These are phyloP conservation scores for Caenorhabditis sp. DNA, from an alignment of 2,888 invertebrate genomes.

Conservation along the genomic window DNA sequence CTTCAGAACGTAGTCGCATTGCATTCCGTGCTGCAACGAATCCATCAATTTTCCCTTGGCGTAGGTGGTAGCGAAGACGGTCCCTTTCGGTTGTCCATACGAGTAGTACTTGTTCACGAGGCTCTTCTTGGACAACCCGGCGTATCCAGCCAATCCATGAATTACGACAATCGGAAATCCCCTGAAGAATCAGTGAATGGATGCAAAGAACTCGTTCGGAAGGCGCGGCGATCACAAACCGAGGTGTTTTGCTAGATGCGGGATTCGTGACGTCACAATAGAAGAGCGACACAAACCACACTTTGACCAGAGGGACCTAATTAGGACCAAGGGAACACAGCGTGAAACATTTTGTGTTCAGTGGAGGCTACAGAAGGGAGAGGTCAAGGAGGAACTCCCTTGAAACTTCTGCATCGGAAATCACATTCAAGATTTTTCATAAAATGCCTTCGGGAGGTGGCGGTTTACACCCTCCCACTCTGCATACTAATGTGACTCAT, in stretches of 20 bases:
- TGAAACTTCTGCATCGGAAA: background rate
- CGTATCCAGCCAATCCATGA: slow-evolving; percentile 56
- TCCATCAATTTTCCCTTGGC: slow-evolving; percentile 54
- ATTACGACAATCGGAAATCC: slow-evolving; percentile 53
- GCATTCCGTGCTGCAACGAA: slow-evolving; percentile 58
- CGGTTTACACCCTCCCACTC: too few species aligned
- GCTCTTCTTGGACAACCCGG: slow-evolving; percentile 52
- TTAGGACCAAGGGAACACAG: background rate
- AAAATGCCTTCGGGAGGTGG: too few species aligned
- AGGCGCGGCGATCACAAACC: slow-evolving; percentile 28
- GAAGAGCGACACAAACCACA: slow-evolving; percentile 16
- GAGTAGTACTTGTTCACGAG: slow-evolving; percentile 54
- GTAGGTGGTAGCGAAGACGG: slow-evolving; percentile 57
- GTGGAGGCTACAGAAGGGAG: slow-evolving; percentile 17
- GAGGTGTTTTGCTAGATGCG: slow-evolving; percentile 7
- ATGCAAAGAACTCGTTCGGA: slow-evolving; percentile 5
- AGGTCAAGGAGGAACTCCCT: slow-evolving; percentile 1
- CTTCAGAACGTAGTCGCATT: slow-evolving; percentile 60
- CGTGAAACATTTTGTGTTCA: background rate
- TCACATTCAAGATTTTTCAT: background rate
- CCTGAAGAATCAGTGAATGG: slow-evolving; percentile 17
- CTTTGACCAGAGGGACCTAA: slow-evolving; percentile 3
- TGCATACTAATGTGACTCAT: background rate
- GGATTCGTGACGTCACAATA: slow-evolving; percentile 37
- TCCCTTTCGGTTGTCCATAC: slow-evolving; percentile 59